phyloP scores from a whole-genome alignment of 2,113 vertebrate genomes.

The Scophthalmus maximus region DNA sequence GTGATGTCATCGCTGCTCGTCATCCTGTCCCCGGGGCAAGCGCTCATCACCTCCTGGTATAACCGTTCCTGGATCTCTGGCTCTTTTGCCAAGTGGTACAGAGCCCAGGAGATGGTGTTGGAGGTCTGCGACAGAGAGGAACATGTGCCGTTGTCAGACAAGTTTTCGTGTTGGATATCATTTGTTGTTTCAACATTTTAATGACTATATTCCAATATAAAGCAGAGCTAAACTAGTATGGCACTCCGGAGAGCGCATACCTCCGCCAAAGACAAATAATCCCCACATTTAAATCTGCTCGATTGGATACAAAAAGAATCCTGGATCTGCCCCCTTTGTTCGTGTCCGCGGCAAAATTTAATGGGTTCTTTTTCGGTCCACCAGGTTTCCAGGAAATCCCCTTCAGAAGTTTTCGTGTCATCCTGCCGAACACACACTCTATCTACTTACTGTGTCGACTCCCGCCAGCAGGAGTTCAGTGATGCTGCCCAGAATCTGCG shows the following conservation, averaged over 20 bases:
- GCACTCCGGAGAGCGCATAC: too few relatives aligned
- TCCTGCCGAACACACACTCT: background rate
- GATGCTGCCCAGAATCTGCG: conserved; percentile 84
- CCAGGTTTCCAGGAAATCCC: too few relatives aligned
- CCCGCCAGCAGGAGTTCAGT: conserved; percentile 85
- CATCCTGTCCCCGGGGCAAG: conserved; percentile 77
- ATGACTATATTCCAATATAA: too few relatives aligned
- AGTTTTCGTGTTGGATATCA: too few relatives aligned
- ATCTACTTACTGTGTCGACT: conserved; percentile 84
- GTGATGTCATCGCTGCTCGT: conserved; percentile 76
- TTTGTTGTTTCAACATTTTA: too few relatives aligned
- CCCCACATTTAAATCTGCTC: too few relatives aligned
- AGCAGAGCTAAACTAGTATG: too few relatives aligned
- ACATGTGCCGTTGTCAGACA: background rate
- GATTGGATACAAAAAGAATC: too few relatives aligned
- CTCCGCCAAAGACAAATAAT: too few relatives aligned
- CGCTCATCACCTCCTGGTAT: conserved; percentile 76
- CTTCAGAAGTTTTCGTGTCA: background rate
- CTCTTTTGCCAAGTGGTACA: conserved; percentile 81
- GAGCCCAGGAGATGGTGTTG: conserved; percentile 84
- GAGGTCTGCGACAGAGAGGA: conserved; percentile 77
- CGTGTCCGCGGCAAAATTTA: too few relatives aligned
- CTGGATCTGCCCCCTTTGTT: too few relatives aligned
- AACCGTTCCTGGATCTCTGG: conserved; percentile 79
- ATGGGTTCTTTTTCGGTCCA: too few relatives aligned